Evolutionary conservation across 2,888 invertebrate species (phyloP), one percentile per base, ranked within the genome.

Genomic region (Catocala nupta): DNA sequence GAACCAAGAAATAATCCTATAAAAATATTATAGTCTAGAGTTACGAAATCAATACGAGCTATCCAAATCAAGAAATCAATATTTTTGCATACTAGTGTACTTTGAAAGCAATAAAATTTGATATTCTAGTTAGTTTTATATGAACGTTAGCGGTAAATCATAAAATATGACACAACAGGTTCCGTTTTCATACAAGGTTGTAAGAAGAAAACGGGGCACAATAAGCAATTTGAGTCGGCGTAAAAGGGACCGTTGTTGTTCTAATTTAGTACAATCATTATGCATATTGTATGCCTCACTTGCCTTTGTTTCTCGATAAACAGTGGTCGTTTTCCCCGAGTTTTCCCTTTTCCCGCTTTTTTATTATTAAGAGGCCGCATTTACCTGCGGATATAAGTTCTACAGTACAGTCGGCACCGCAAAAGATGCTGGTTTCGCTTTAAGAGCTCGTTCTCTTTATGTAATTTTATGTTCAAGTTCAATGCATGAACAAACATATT

Each of bases 221-320:
- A 87, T 90, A 90, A 90, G 89, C 89, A 90, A 90, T 90, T 89
- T 84, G 81, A 89, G 87, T 86, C 77, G 69, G 79, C 84, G 78
- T 83, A 88, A 90, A 89, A 85, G 82, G 86, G 83, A 79, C 84
- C 81, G 81, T 85, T 86, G 84, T 85, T 80, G 80, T 81, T 81
- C 89, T 90, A 92, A 92, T 91, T 91, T 90, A 91, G 87, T 89
- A 90, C 90, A 89, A 90, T 89, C 90, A 89, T 90, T 91, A 91
- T 92, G 91, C 91, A 92, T 91, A 92, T 90, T 91, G 89, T 84
- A 90, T 84, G 88, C 84, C 82, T 81, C 85, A 85, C 85, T 88
- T 87, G 88, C 84, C 85, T 89, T 88, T 88, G 88, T 92, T 91
- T 91, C 83, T 84, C 90, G 82, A 90, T 91, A 91, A 92, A 91